Conservation (phyloP, 1,140 invertebrate genomes). For the Bradynema listronoti region DNA sequence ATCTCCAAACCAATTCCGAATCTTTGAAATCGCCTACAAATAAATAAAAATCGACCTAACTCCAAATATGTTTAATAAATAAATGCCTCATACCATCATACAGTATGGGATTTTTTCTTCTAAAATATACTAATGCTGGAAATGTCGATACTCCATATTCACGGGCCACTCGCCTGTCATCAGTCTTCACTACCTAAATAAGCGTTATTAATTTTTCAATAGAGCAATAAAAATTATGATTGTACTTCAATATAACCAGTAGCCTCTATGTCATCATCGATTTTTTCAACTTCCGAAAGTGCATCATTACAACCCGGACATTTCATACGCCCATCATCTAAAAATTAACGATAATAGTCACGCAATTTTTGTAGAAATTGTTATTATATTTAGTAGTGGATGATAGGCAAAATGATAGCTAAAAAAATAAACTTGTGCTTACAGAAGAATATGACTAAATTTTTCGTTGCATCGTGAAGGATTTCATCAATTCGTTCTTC, state of each 20-base stretch:
- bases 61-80: conserved; percentile 2
- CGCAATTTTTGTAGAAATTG: neutral
- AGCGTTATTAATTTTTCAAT: conserved; percentile 1
- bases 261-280: conserved; percentile 57
- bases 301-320: conserved; percentile 53
- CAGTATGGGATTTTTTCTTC: conserved; percentile 55
- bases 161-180: conserved; percentile 53
- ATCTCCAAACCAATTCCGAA: conserved; percentile 50
- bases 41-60: neutral
- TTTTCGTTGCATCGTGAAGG: conserved; percentile 51
- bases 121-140: conserved; percentile 54
- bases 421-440: conserved; percentile 19
- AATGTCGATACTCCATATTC: conserved; percentile 54
- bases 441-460: conserved; percentile 58
- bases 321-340: conserved; percentile 55
- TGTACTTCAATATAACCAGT: conserved; percentile 55
- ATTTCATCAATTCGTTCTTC: conserved; percentile 58
- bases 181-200: conserved; percentile 56
- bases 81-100: too few species aligned
- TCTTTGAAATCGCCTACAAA: conserved; percentile 52
- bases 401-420: neutral
- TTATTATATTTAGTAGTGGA: neutral
- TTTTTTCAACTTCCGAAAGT: conserved; percentile 54
- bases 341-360: conserved; percentile 18
- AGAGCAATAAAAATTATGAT: neutral